phyloP scores from a whole-genome alignment of 2,888 invertebrate species.

The Hydraecia micacea region DNA sequence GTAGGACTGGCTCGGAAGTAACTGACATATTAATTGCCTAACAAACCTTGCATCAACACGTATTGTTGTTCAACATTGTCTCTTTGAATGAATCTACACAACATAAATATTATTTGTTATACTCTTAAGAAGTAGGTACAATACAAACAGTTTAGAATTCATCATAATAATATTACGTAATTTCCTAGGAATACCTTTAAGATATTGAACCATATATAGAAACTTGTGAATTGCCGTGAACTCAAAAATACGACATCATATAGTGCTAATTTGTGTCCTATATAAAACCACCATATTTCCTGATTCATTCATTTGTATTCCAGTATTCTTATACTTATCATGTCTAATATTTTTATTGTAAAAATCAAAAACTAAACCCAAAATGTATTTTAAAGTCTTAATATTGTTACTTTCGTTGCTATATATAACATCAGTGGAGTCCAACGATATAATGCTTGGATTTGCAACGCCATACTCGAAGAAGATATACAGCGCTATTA shows the following conservation, averaged over 20 bases:
- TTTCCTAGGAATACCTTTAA: constrained; percentile 45
- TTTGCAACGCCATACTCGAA: constrained; percentile 70
- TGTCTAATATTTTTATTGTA: not conserved
- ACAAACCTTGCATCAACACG: constrained; percentile 10
- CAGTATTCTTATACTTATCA: constrained; percentile 4
- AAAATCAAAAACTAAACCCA: not conserved
- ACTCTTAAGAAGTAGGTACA: not conserved
- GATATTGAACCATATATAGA: constrained; percentile 44
- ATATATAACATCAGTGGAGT: constrained; percentile 43
- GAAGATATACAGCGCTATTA: constrained; percentile 80
- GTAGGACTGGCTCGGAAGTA: constrained; percentile 35
- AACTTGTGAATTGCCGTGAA: constrained; percentile 52
- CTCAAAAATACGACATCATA: constrained; percentile 42
- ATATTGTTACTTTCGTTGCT: constrained; percentile 6
- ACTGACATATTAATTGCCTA: constrained; percentile 6
- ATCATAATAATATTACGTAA: constrained; percentile 34
- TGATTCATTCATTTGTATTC: constrained; percentile 39
- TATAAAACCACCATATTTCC: constrained; percentile 43
- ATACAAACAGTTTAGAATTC: constrained; percentile 11
- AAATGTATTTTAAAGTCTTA: constrained; percentile 33
- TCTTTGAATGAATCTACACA: constrained; percentile 27
- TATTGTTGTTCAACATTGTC: constrained; percentile 21
- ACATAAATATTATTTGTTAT: constrained; percentile 46
- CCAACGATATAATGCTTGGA: constrained; percentile 59
- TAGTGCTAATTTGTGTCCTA: constrained; percentile 48